These are phyloP conservation scores for Macrotis lagotis DNA, from an alignment of 2,113 vertebrate genomes.

Conservation along the genomic window DNA sequence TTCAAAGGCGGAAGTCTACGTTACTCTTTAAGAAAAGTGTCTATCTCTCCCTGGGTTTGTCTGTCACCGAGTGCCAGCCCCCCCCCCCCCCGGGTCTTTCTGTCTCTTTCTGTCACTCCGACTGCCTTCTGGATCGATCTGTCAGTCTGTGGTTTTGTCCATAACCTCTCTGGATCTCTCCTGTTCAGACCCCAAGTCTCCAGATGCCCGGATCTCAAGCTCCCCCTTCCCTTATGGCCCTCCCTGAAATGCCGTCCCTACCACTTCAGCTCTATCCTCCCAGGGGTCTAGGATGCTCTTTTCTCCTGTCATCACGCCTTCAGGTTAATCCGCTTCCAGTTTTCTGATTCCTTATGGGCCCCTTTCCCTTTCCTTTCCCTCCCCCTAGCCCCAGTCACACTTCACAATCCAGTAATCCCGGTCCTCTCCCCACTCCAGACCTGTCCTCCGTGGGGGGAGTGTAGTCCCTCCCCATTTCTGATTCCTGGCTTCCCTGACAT, in stretches of 20 bases:
- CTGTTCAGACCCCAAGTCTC: not conserved
- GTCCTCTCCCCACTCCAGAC: not conserved
- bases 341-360: not conserved
- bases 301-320: not conserved
- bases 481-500: not conserved
- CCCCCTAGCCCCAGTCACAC: too few relatives aligned
- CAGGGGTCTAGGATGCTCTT: too few relatives aligned
- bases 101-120: not conserved
- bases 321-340: not conserved
- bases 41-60: not conserved
- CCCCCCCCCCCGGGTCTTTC: too few relatives aligned
- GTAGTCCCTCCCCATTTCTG: not conserved
- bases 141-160: accelerated
- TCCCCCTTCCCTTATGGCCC: too few relatives aligned
- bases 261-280: not conserved
- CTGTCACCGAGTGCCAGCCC: not conserved
- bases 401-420: too few relatives aligned
- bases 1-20: not conserved
- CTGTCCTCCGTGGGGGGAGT: not conserved
- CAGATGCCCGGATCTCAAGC: not conserved
- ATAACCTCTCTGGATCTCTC: not conserved
- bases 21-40: too few relatives aligned
- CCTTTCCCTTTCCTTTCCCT: not conserved
- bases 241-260: too few relatives aligned
- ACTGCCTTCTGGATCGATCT: not conserved